Evolutionary conservation across 2,888 invertebrate species (phyloP).

Genomic region (Gari tellinella): DNA sequence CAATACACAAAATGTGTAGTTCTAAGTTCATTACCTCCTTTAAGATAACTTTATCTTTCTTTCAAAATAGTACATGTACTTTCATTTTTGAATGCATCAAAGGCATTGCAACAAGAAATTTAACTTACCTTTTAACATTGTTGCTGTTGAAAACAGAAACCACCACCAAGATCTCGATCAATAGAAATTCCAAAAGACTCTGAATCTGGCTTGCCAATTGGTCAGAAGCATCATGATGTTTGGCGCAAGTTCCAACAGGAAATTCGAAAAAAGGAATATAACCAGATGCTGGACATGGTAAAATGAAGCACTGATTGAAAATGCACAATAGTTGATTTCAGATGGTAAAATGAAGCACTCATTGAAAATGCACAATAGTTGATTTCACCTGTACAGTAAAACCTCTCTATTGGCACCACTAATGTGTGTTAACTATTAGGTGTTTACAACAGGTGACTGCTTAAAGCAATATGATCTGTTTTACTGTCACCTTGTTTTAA

Average conservation of each 20-base stretch:
- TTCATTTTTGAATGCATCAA: no score
- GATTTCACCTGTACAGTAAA: not conserved
- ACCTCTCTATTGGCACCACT: no score
- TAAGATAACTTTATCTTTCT: no score
- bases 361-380: not conserved
- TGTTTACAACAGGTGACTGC: no score
- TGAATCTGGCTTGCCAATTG: constrained; percentile 56
- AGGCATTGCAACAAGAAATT: not conserved
- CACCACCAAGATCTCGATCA: constrained; percentile 37
- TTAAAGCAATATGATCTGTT: no score
- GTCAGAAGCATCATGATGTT: constrained; percentile 57
- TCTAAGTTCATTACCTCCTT: no score
- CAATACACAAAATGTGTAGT: no score
- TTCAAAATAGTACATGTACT: no score
- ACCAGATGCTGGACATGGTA: constrained; percentile 56
- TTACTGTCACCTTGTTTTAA: no score
- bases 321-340: not conserved
- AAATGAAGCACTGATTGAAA: constrained; percentile 6
- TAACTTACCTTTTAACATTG: not conserved
- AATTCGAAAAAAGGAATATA: constrained; percentile 59
- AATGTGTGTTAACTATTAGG: no score
- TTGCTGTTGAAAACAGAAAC: constrained; percentile 28
- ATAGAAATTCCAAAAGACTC: constrained; percentile 41
- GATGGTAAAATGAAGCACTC: constrained; percentile 40
- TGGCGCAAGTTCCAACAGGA: constrained; percentile 49